Evolutionary conservation across 2,888 invertebrate species (phyloP).

Genomic region (Sceliomorpha sp.): DNA sequence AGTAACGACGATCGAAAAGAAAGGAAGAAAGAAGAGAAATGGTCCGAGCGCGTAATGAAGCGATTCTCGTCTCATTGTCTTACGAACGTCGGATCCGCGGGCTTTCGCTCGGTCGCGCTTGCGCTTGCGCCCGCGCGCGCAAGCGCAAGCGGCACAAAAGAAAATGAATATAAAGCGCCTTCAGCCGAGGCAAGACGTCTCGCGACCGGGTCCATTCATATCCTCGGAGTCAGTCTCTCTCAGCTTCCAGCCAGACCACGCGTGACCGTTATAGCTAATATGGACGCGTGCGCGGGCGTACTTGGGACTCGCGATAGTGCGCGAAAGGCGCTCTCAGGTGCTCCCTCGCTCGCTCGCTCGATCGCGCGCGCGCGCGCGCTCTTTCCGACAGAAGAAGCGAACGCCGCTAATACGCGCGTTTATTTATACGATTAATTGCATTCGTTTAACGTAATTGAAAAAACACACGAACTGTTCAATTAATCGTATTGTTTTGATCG

Average conservation of each 20-base stretch:
- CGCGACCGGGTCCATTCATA: conserved; percentile 52
- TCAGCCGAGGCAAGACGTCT: conserved; percentile 43
- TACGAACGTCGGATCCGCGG: conserved; percentile 30
- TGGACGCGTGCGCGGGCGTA: conserved; percentile 61
- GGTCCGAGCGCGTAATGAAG: conserved; percentile 43
- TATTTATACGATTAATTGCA: no score
- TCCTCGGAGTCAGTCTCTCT: conserved; percentile 33
- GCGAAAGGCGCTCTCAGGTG: conserved; percentile 27
- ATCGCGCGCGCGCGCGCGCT: conserved; percentile 1
- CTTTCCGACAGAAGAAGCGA: no score
- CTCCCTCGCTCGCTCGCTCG: no score
- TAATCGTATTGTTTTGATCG: no score
- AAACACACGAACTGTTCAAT: no score
- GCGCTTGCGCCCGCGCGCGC: conserved; percentile 8
- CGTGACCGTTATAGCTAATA: conserved; percentile 60
- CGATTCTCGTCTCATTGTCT: conserved; percentile 43
- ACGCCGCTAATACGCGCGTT: no score
- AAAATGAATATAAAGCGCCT: conserved; percentile 46
- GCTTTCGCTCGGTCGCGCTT: conserved; percentile 47
- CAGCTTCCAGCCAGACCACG: conserved; percentile 49
- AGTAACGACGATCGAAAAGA: no score
- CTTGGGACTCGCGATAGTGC: conserved; percentile 17
- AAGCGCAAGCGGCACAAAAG: conserved; percentile 35
- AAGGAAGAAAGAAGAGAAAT: no score
- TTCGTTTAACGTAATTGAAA: no score